Evolutionary conservation across 2,113 vertebrate genomes (phyloP).

Genomic region (Natator depressus): DNA sequence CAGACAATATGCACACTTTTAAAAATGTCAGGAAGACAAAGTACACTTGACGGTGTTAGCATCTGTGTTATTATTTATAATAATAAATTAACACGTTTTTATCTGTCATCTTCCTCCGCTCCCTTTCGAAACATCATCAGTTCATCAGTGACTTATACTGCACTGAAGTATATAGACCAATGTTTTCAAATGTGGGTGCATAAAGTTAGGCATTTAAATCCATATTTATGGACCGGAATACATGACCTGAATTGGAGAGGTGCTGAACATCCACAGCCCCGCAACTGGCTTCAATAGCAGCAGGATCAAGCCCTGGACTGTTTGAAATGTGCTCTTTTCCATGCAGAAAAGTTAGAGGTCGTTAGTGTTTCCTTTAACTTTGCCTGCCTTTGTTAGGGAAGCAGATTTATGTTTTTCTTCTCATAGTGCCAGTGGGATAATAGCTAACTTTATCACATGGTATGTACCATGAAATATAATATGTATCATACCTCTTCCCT

Average conservation of each 20-base stretch:
- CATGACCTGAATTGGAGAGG: background rate
- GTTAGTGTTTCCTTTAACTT: background rate
- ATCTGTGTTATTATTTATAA: background rate
- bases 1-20: background rate
- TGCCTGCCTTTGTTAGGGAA: background rate
- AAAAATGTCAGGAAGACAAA: background rate
- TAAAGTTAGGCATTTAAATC: background rate
- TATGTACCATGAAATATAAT: background rate
- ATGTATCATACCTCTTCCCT: background rate
- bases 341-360: background rate
- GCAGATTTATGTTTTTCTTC: background rate
- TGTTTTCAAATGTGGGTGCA: background rate
- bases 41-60: background rate
- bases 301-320: background rate
- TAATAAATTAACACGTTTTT: background rate
- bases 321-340: background rate
- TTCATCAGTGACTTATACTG: background rate
- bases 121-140: background rate
- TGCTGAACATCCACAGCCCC: background rate
- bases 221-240: background rate
- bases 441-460: background rate
- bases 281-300: background rate
- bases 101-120: background rate
- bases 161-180: background rate
- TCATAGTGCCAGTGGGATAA: background rate